phyloP scores from a whole-genome alignment of 2,888 invertebrate genomes.

The Sisyra nigra region DNA sequence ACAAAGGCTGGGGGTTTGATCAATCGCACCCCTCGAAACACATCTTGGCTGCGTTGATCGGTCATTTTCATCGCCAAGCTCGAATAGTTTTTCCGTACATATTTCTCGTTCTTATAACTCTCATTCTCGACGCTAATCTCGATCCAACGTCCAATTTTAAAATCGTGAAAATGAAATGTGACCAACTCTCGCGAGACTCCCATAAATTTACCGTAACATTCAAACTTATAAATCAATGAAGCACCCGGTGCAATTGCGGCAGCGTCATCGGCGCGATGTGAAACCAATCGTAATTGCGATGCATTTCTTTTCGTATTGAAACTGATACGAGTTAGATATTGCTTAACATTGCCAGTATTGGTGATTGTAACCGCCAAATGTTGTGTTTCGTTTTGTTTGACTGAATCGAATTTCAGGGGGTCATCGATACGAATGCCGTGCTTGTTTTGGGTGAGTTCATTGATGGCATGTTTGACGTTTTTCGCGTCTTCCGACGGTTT shows the following conservation, averaged over 20 bases:
- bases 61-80: not conserved
- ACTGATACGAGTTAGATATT: conserved; percentile 32
- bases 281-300: conserved; percentile 32
- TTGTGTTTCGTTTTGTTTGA: conserved; percentile 24
- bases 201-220: conserved; percentile 38
- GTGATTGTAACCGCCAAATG: conserved; percentile 30
- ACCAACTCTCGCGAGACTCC: conserved; percentile 44
- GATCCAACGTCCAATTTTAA: conserved; percentile 41
- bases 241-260: conserved; percentile 27
- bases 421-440: conserved; percentile 37
- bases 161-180: conserved; percentile 40
- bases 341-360: conserved; percentile 26
- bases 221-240: conserved; percentile 29
- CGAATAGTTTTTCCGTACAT: conserved; percentile 2
- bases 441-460: conserved; percentile 25
- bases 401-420: conserved; percentile 24
- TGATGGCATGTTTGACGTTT: conserved; percentile 5
- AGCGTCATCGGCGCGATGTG: conserved; percentile 24
- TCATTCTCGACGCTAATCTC: conserved; percentile 29
- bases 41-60: conserved; percentile 7
- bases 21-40: conserved; percentile 34
- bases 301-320: conserved; percentile 33
- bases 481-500: conserved; percentile 10
- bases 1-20: conserved; percentile 41
- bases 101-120: conserved; percentile 15